Conservation (phyloP, 2,797 vertebrate species). For the Gadopsis bispinosus region DNA sequence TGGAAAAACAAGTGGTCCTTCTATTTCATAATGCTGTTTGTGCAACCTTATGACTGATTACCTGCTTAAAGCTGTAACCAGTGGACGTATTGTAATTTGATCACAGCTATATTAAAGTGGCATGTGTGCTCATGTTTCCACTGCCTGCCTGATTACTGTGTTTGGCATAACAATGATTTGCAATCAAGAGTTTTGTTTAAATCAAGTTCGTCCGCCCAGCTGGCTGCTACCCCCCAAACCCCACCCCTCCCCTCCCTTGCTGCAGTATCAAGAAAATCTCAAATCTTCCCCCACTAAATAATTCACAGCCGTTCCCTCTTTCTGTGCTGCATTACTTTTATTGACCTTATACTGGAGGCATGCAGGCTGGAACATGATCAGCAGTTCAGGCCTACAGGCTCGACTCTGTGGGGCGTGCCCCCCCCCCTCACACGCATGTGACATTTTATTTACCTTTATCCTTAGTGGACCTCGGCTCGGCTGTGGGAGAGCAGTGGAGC, state of each 20-base stretch:
- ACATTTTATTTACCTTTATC: constrained; percentile 40
- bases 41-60: constrained; percentile 20
- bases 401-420: neutral
- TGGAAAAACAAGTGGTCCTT: neutral
- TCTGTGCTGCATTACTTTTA: constrained; percentile 55
- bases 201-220: constrained; percentile 22
- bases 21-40: neutral
- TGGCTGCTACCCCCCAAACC: neutral
- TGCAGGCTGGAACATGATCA: constrained; percentile 10
- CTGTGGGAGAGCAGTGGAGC: neutral
- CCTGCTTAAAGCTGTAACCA: constrained; percentile 15
- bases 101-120: neutral
- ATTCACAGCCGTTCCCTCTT: constrained; percentile 59
- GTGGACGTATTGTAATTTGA: neutral
- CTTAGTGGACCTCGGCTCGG: neutral
- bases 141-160: neutral
- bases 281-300: constrained; percentile 66
- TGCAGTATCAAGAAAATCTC: constrained; percentile 52
- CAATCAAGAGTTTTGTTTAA: constrained; percentile 20
- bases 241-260: neutral
- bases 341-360: constrained; percentile 38
- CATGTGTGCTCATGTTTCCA: no score
- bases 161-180: constrained; percentile 19
- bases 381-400: neutral
- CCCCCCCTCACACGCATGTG: neutral